Base-by-base conservation (phyloP, 2,888 invertebrate species). In the Clostera curtula region DNA sequence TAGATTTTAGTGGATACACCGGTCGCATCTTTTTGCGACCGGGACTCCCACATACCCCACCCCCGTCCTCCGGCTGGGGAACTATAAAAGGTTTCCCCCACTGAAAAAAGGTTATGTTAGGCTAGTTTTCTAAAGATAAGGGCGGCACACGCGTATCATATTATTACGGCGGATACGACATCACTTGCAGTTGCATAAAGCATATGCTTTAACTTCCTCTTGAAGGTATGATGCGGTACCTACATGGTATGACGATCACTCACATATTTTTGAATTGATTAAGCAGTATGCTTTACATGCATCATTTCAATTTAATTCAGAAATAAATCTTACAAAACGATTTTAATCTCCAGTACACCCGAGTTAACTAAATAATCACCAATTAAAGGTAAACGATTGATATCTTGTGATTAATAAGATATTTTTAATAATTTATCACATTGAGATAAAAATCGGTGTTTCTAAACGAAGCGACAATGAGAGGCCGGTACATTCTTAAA, bases 361-460 rank as follows among this genome's bases (percentile, higher is more conserved):
- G 40, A 52, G 50, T 54, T 65, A 46, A 65, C 63, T 63, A 59
- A 70, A 68, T 71, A 72, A 69, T 66, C 56, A 59, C 66, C 69
- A 71, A 71, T 73, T 72, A 71, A 71, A 23, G 60, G 43, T 44
- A 57, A 54, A 45, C 56, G 73, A 74, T 71, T 57, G 56, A 56
- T 62, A 75, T 74, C 72, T 45, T 60, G 64, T 70, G 76, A 80
- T 79, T 72, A 77, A 73, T 76, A 68, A 58, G 53, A 73, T 77
- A 73, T 76, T 70, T 68, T 61, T 51, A 52, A 67, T 71, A 70
- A 80, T 80, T 71, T 72, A 77, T 80, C 80, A 77, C 61, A 32
- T 2, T 0, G 13, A 27, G 76, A 79, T 77, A 60, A 58, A 35
- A 48, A 77, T 80, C 77, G 42, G 44, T 42, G 44, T 44, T 50